Evolutionary conservation across 2,888 invertebrate genomes (phyloP).

Genomic region (Nudaria mundana): DNA sequence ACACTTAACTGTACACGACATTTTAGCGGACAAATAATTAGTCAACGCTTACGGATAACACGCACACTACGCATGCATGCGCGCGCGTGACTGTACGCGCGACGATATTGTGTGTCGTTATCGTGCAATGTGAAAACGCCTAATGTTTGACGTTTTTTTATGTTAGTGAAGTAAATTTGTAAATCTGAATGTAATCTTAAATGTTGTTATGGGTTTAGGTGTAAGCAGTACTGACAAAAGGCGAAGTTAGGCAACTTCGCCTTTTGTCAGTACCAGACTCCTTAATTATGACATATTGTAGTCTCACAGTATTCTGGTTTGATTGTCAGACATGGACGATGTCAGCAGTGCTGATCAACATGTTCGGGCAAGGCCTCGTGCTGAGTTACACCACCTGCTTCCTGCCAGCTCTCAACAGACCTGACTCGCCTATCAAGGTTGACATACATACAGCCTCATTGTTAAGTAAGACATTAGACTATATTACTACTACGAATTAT

Average conservation of each 20-base stretch:
- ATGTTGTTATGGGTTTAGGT: too few species aligned
- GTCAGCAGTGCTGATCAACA: constrained; percentile 35
- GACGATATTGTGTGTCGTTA: too few species aligned
- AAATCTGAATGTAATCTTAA: too few species aligned
- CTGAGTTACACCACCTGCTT: constrained; percentile 77
- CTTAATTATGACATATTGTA: too few species aligned
- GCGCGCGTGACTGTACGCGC: background rate
- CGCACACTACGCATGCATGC: background rate
- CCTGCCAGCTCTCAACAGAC: constrained; percentile 69
- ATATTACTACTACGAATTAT: background rate
- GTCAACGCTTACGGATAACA: background rate
- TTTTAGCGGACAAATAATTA: background rate
- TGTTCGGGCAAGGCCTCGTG: constrained; percentile 40
- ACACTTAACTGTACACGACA: background rate
- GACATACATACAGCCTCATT: constrained; percentile 67
- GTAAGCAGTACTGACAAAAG: too few species aligned
- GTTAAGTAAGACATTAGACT: constrained; percentile 70
- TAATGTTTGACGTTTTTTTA: too few species aligned
- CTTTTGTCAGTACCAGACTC: too few species aligned
- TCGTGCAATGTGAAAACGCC: too few species aligned
- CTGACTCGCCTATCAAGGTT: constrained; percentile 49
- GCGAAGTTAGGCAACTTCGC: too few species aligned
- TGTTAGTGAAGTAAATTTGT: too few species aligned
- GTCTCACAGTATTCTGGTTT: too few species aligned
- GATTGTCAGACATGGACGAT: constrained; percentile 8